These are phyloP conservation scores for Spodoptera littoralis DNA, from an alignment of 2,888 invertebrate species.

Conservation along the genomic window DNA sequence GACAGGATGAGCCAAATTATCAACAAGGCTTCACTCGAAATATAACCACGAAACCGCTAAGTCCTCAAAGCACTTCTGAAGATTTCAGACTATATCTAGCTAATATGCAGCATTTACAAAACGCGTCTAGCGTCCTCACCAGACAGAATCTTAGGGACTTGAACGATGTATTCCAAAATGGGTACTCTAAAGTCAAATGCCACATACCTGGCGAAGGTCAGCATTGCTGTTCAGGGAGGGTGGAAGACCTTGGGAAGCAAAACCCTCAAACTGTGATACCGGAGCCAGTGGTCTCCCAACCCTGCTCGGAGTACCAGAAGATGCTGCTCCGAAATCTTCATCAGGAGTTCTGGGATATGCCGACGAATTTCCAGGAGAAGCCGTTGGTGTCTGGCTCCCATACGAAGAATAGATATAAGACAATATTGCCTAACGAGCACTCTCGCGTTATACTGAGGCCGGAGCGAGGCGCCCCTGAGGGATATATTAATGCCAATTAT, in stretches of 20 bases:
- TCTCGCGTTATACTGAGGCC: constrained; percentile 93
- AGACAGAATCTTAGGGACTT: constrained; percentile 90
- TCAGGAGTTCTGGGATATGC: constrained; percentile 98
- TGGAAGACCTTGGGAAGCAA: constrained; percentile 71
- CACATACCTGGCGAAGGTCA: constrained; percentile 71
- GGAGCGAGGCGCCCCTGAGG: constrained; percentile 88
- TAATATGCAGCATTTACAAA: constrained; percentile 92
- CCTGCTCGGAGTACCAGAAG: constrained; percentile 90
- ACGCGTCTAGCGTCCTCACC: constrained; percentile 90
- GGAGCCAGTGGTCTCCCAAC: constrained; percentile 73
- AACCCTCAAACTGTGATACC: constrained; percentile 82
- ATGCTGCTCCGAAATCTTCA: constrained; percentile 90
- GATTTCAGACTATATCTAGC: constrained; percentile 92
- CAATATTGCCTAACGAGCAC: constrained; percentile 96
- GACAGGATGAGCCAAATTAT: constrained; percentile 77
- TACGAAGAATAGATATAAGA: constrained; percentile 96
- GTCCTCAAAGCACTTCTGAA: constrained; percentile 91
- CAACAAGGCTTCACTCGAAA: constrained; percentile 83
- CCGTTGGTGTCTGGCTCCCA: constrained; percentile 96
- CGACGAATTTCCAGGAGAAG: constrained; percentile 96
- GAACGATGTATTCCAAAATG: constrained; percentile 89
- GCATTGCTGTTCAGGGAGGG: constrained; percentile 76
- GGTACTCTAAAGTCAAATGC: constrained; percentile 84
- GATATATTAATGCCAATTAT: constrained; percentile 98
- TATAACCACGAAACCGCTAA: constrained; percentile 90